phyloP scores from a whole-genome alignment of 2,888 invertebrate species.

The Heliconius sara region DNA sequence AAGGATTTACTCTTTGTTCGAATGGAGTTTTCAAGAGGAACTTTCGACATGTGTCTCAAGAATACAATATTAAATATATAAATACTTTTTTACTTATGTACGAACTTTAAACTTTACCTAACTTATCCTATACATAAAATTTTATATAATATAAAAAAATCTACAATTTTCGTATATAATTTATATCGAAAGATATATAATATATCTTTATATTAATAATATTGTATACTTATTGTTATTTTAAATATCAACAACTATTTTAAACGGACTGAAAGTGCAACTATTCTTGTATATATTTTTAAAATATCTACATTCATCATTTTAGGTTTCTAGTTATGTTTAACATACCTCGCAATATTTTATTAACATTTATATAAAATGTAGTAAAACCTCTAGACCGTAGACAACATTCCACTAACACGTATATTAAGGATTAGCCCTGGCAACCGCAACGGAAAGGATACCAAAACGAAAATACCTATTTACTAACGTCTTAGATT shows the following conservation, averaged over 20 bases:
- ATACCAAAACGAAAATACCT: constrained; percentile 64
- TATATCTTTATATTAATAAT: no score
- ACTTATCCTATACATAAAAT: no score
- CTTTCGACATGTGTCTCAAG: constrained; percentile 76
- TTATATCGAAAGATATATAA: no score
- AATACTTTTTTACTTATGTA: not conserved
- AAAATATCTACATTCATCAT: no score
- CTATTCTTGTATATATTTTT: no score
- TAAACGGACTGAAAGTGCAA: no score
- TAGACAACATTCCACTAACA: constrained; percentile 49
- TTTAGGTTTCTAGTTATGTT: not conserved
- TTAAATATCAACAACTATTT: not conserved
- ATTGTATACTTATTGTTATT: no score
- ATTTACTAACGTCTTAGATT: constrained; percentile 43
- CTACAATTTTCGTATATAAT: no score
- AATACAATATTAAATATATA: constrained; percentile 58
- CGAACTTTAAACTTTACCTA: no score
- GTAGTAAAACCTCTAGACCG: constrained; percentile 32
- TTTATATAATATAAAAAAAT: no score
- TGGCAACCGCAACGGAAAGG: constrained; percentile 53
- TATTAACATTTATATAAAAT: constrained; percentile 15
- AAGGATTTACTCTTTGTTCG: constrained; percentile 72
- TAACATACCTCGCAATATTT: not conserved
- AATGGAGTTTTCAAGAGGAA: constrained; percentile 71
- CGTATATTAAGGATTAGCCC: constrained; percentile 56